Base-by-base conservation (phyloP, 2,113 vertebrate species). In the Perca flavescens region DNA sequence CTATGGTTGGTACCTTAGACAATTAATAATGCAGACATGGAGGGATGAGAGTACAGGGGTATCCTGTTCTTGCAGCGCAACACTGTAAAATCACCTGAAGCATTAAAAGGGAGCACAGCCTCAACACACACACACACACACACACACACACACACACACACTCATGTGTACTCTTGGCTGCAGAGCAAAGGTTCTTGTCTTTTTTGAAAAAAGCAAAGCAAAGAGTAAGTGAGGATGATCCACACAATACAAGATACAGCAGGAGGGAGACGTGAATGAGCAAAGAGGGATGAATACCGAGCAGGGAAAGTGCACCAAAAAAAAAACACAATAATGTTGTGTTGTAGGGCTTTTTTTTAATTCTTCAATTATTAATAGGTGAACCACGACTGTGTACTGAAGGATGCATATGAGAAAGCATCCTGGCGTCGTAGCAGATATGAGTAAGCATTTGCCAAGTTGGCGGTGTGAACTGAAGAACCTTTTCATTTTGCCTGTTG, bases 351-450 rank as follows among this genome's bases (percentile, higher is more conserved):
- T n/a, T n/a, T n/a, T n/a, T n/a, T n/a, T n/a, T n/a, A n/a, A n/a
- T n/a, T n/a, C n/a, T n/a, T 93, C 78, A 88, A 95, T 94, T 92
- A 93, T 94, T 94, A 90, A 94, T 91, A 54, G 56, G 47, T 25
- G 69, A 82, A 79, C 74, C 66, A 21, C 49, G 83, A 86, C 80
- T 76, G 81, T 71, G 77, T 79, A 65, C 87, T 85, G 88, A 82
- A 82, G 84, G 71, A 87, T 84, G 84, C 61, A 76, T 88, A 77
- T 54, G 81, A 85, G 83, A 89, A 89, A 85, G 80, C 86, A 70
- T 89, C 82, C 88, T 93, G 88, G 89, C 91, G 90, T 93, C 82
- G 83, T 61, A 80, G 85, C 84, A 93, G 87, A 92, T 91, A 76
- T 90, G 89, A 94, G 88, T 89, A 91, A 93, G 89, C 84, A 82